phyloP scores from a whole-genome alignment of 2,888 invertebrate genomes.

The Tridacna gigas region DNA sequence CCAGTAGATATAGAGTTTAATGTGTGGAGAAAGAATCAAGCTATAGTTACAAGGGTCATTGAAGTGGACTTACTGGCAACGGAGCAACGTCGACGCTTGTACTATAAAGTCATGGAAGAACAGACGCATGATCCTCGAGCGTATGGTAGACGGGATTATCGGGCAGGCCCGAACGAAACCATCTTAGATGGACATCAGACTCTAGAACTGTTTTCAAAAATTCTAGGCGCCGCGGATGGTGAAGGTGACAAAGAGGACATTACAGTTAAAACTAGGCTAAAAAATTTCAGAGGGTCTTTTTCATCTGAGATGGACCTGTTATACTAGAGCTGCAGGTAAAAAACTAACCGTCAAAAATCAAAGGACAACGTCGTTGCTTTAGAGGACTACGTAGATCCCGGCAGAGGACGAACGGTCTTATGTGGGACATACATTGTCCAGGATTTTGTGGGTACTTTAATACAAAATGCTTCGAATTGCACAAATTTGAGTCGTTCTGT shows the following conservation, averaged over 20 bases:
- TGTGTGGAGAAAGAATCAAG: conserved; percentile 83
- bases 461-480: too few relatives aligned
- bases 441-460: too few relatives aligned
- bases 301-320: conserved; percentile 69
- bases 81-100: conserved; percentile 80
- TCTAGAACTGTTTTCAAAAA: conserved; percentile 82
- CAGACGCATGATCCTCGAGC: conserved; percentile 40
- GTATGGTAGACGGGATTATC: conserved; percentile 15
- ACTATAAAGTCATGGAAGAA: conserved; percentile 79
- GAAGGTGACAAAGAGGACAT: conserved; percentile 78
- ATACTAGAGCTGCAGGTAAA: conserved; percentile 57
- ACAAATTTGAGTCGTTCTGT: too few relatives aligned
- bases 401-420: too few relatives aligned
- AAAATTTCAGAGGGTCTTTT: conserved; percentile 64
- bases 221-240: conserved; percentile 82
- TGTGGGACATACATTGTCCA: not conserved
- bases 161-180: conserved; percentile 64
- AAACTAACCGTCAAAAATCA: too few relatives aligned
- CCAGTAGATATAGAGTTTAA: conserved; percentile 83
- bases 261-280: conserved; percentile 68
- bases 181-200: conserved; percentile 81
- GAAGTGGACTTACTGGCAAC: conserved; percentile 84
- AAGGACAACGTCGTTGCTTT: too few relatives aligned
- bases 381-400: too few relatives aligned
- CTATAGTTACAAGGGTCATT: conserved; percentile 83